Evolutionary conservation across 2,113 vertebrate genomes (phyloP), one percentile per base, ranked within the genome.

Genomic region (Malurus cyaneus): DNA sequence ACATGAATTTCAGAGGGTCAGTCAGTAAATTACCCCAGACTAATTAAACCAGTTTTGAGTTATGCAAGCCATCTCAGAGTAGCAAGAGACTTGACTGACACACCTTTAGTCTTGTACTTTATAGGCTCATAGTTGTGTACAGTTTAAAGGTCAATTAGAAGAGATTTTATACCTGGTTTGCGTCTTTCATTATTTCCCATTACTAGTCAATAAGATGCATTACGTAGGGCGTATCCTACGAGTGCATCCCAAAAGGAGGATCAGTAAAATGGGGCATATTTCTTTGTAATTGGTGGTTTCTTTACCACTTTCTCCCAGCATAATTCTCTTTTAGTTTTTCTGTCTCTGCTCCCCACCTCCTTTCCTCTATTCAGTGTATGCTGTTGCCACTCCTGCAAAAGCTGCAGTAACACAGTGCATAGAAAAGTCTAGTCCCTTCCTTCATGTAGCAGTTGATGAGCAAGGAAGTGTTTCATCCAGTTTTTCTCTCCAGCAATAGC

Each of bases 11-110:
- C 72, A 80, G 64, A 92, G 72, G 81, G 90, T 92, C 92, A 86
- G 50, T 80, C 54, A 59, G 39, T 80, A 92, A 95, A 89, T 93
- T 94, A 74, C 11, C 8, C 28, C 47, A 46, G 82, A 80, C 78
- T 94, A 96, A 95, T 94, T 89, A 92, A 96, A 96, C 85, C 52
- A 93, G 66, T 95, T 93, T 91, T 62, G 79, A 56, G 41, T 96
- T 96, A 90, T 46, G 76, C 88, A 94, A 95, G 81, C 67, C 47
- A 41, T 89, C 60, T 52, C 47, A n/a, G 66, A 88, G n/a, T 59
- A 54, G 25, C 1, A 2, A 66, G 62, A 93, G 47, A 41, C 80
- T 91, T 62, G 44, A 32, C 9, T 46, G 80, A 53, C 87, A 81
- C 8, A 0, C 96, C 89, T 95, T 72, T 49, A 78, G 57, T 59